Evolutionary conservation across 1,140 invertebrate genomes (phyloP).

Genomic region (Leptinotarsa texana): DNA sequence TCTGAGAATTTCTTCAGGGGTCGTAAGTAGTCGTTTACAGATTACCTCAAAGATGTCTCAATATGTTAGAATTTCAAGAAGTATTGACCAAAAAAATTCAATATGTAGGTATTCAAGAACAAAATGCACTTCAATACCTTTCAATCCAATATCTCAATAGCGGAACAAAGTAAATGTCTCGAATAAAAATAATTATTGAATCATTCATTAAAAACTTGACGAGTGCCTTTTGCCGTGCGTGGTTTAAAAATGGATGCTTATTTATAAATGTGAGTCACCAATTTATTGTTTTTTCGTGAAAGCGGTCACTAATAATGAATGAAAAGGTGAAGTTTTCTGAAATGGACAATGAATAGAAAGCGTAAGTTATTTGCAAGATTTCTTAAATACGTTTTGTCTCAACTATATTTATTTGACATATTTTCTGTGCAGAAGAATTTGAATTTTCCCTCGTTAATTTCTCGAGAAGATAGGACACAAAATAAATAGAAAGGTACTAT

Average conservation of each 20-base stretch:
- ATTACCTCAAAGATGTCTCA: not conserved
- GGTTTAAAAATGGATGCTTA: slow-evolving; percentile 24
- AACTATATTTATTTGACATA: not conserved
- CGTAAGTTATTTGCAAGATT: not conserved
- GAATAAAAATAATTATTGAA: not conserved
- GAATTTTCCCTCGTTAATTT: slow-evolving; percentile 10
- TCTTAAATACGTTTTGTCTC: not conserved
- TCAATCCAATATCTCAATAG: not conserved
- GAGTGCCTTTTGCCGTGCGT: not conserved
- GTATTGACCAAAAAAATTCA: slow-evolving; percentile 19
- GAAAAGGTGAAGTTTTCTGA: slow-evolving; percentile 9
- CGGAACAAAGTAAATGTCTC: too few relatives aligned
- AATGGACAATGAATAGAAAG: not conserved
- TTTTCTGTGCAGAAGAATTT: not conserved
- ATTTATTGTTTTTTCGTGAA: slow-evolving; percentile 17
- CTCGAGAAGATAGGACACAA: too few relatives aligned
- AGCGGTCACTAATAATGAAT: slow-evolving; percentile 18
- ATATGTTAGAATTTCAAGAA: not conserved
- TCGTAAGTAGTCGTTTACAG: too few relatives aligned
- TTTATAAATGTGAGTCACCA: slow-evolving; percentile 27
- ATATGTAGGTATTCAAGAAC: slow-evolving; percentile 17
- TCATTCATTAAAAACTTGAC: not conserved
- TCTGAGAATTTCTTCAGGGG: too few relatives aligned
- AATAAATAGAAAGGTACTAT: too few relatives aligned
- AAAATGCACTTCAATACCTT: slow-evolving; percentile 18